phyloP scores from a whole-genome alignment of 2,888 invertebrate species.

The Amaurobius ferox region DNA sequence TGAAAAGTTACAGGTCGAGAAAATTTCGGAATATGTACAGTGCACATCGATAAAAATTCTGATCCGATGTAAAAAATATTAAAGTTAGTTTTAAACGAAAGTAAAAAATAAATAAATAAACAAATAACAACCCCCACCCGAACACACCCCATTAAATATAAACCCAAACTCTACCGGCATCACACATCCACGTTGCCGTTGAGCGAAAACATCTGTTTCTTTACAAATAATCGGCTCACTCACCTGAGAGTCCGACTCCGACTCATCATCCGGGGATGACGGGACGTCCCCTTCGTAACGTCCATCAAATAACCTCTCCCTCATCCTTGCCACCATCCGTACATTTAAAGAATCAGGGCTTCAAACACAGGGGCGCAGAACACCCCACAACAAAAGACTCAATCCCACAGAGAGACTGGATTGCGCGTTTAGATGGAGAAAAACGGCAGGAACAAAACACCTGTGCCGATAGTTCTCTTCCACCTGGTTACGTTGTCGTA shows the following conservation, averaged over 20 bases:
- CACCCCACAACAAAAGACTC: too few species aligned
- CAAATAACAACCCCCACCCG: too few species aligned
- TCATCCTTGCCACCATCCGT: conserved; percentile 37
- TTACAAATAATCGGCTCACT: neutral
- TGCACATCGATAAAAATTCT: too few species aligned
- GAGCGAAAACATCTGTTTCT: neutral
- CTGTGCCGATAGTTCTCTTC: neutral
- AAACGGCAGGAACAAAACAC: neutral
- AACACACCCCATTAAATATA: too few species aligned
- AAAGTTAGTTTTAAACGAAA: too few species aligned
- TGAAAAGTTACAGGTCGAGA: too few species aligned
- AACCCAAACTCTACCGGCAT: too few species aligned
- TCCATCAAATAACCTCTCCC: conserved; percentile 9
- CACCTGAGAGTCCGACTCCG: conserved; percentile 20
- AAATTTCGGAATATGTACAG: too few species aligned
- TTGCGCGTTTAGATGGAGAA: neutral
- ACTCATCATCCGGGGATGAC: neutral
- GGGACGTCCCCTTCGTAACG: conserved; percentile 14
- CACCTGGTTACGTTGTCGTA: conserved; percentile 4
- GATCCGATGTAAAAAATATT: too few species aligned
- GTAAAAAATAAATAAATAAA: too few species aligned
- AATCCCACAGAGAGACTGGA: neutral
- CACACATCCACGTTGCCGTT: too few species aligned
- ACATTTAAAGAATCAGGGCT: neutral
- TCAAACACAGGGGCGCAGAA: neutral